Evolutionary conservation across 1,140 invertebrate species (phyloP).

Genomic region (Drosophila trapezifrons): DNA sequence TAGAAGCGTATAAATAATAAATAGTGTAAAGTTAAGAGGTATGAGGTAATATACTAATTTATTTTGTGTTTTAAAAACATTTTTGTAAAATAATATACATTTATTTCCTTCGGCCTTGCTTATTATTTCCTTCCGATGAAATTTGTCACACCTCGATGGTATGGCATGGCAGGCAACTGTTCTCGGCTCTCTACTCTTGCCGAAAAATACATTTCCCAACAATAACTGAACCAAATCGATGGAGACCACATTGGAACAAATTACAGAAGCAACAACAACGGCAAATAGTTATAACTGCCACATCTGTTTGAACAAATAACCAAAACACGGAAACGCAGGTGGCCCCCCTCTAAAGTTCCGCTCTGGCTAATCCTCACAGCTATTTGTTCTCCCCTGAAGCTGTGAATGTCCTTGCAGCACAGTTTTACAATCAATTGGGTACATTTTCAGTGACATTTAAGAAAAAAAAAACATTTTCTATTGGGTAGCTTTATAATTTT

Average conservation of each 20-base stretch:
- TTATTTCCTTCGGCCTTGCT: too few relatives aligned
- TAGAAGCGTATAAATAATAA: too few relatives aligned
- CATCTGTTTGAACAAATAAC: slow-evolving; percentile 76
- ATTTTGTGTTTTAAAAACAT: too few relatives aligned
- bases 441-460: not conserved
- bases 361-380: not conserved
- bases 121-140: too few relatives aligned
- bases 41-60: too few relatives aligned
- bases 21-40: too few relatives aligned
- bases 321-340: slow-evolving; percentile 56
- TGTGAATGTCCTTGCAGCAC: not conserved
- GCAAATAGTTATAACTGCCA: slow-evolving; percentile 52
- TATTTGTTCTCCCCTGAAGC: too few relatives aligned
- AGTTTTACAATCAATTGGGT: not conserved
- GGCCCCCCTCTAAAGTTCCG: not conserved
- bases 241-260: slow-evolving; percentile 60
- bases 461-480: not conserved
- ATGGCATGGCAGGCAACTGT: too few relatives aligned
- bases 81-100: too few relatives aligned
- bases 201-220: slow-evolving; percentile 27
- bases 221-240: slow-evolving; percentile 55
- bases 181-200: too few relatives aligned
- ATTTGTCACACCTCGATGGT: too few relatives aligned
- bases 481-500: too few relatives aligned
- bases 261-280: slow-evolving; percentile 37